Base-by-base conservation (phyloP, 92 coral and sea anemone genomes). In the Virgularia gustaviana region DNA sequence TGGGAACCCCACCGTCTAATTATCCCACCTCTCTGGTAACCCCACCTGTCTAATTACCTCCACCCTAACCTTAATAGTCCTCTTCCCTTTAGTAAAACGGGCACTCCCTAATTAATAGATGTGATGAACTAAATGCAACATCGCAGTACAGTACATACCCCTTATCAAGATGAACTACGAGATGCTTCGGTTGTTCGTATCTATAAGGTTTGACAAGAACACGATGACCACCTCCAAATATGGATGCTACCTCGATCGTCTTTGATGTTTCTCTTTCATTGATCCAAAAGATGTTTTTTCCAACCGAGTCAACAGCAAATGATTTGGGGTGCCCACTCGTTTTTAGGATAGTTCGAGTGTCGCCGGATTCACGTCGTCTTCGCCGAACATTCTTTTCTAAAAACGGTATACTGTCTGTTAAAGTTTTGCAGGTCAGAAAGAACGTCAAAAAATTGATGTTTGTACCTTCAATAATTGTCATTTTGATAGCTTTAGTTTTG, bases 41-140 rank as follows among this genome's bases (percentile, higher is more conserved):
- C 87, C 87, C 2, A 74, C 30, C 9, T 76, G 35, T 6, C 49
- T 68, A 24, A 73, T 55, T 0, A 73, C 86, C 34, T 61, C 67
- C 25, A 81, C 85, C 18, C 73, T 75, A 6, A 73, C 43, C 19
- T 57, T 68, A 71, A 86, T 83, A 43, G 78, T 56, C 15, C 84
- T 77, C 2, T 53, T 60, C 27, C 49, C 65, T 38, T 55, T 61
- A n/a, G 43, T 56, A 11, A 57, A 58, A 7, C 79, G 56, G 8
- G 37, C 59, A 29, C 86, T 74, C 49, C 57, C 87, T n/a, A n/a
- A n/a, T n/a, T n/a, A n/a, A n/a, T n/a, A n/a, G n/a, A n/a, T n/a
- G n/a, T n/a, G n/a, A n/a, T n/a, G n/a, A n/a, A n/a, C n/a, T n/a
- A n/a, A n/a, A n/a, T n/a, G n/a, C 39, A 35, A 60, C 4, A 31